Base-by-base conservation (phyloP, 2,888 invertebrate species). In the Timema podura region DNA sequence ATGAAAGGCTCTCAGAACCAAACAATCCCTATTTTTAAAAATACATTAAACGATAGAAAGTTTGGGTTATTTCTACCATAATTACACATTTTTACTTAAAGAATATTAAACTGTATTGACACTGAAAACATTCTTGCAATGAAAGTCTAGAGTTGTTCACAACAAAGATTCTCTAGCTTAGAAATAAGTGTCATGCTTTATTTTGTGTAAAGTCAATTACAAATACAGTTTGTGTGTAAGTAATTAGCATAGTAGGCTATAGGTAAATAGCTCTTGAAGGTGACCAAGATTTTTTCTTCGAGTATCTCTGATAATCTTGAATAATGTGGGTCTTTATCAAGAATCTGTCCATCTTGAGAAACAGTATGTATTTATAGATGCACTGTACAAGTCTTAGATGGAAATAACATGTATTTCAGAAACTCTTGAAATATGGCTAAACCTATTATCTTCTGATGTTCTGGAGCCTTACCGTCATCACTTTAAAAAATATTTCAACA, bases 391-490 rank as follows among this genome's bases (percentile, higher is more conserved):
- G 8, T 7, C n/a, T 57, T 6, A 57, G 57, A 57, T 16, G 30
- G 57, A 57, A 57, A 57, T 30, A 57, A 57, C 57, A 57, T n/a
- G 9, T 57, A 57, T 11, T n/a, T 57, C 57, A n/a, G 15, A 57
- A n/a, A 30, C 57, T 16, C 15, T 13, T 57, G 57, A 57, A 57
- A 57, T 7, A 54, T 54, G 7, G 54, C n/a, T 54, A 8, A 16
- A 54, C 54, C 54, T 54, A 49, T n/a, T 49, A 5, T 57, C 54
- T 57, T 57, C 8, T 57, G n/a, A 57, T 7, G 57, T 57, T 57
- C 57, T 57, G 57, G 2, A 57, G 8, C 57, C 57, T n/a, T 10
- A n/a, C n/a, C 51, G 30, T 13, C 57, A 13, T 9, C 57, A 57
- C 15, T 57, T 57, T 30, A 57, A 57, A 57, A 57, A 10, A 57